Evolutionary conservation across 2,888 invertebrate species (phyloP), one percentile per base, ranked within the genome.

Genomic region (Steromphala cineraria): DNA sequence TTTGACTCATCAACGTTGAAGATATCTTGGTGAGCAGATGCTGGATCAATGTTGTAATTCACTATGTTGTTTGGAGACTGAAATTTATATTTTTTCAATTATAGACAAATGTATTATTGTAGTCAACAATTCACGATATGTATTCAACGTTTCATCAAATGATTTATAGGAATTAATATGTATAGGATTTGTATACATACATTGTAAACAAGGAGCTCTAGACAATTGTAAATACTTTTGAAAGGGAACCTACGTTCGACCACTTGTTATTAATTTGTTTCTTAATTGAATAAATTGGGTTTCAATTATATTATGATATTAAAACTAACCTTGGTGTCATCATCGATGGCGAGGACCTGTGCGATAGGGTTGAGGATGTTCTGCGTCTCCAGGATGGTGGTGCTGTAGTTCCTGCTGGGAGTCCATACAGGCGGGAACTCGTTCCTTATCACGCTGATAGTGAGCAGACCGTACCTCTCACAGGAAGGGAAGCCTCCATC

Each of bases 21-120:
- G 67, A 86, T 77, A 67, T 87, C 82, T 15, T 67, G 76, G 67
- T 84, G 84, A 67, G 75, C 77, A 4, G 87, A 81, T 17, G 36
- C 71, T 19, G 85, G 46, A 13, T 81, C 78, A 40, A 89, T 80
- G 17, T 75, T 81, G 81, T 90, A 92, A 15, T 80, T 76, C 15
- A 92, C 85, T 67, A 87, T 85, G 83, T 91, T 91, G 85, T 92
- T 89, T 8, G 92, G 92, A 19, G 83, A 82, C 92, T 91, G 87
- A 36, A 88, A 84, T n/a, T n/a, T n/a, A n/a, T n/a, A n/a, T n/a
- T n/a, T n/a, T n/a, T n/a, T n/a, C n/a, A n/a, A n/a, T n/a, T n/a
- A n/a, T n/a, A n/a, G n/a, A n/a, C n/a, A n/a, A n/a, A n/a, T n/a
- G n/a, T n/a, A n/a, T n/a, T n/a, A n/a, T n/a, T n/a, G n/a, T n/a